Base-by-base conservation (phyloP, 2,888 invertebrate genomes). In the Leucophora obtusa region DNA sequence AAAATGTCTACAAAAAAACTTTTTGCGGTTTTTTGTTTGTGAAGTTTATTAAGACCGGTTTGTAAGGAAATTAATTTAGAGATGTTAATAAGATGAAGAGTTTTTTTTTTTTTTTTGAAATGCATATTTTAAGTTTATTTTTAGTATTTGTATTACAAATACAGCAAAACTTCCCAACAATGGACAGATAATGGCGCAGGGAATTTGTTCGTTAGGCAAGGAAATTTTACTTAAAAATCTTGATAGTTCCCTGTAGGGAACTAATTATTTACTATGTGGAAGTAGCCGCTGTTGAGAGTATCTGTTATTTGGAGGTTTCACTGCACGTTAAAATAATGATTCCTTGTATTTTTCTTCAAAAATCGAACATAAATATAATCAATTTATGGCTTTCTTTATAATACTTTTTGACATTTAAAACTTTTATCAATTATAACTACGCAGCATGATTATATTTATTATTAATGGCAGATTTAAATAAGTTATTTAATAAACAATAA, bases 1-100 rank as follows among this genome's bases (percentile, higher is more conserved):
- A 81, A 74, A 77, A 62, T 77, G 81, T 81, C 81, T 81, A 58
- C 56, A 60, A 58, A 65, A 54, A n/a, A 9, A 65, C 28, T 11
- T 74, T 59, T 65, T 50, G 33, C 35, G 28, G 50, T 60, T 70
- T 53, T 60, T 47, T 59, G 24, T 56, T 65, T 58, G 21, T 53
- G 51, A 6, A 50, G 33, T 79, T 33, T 35, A n/a, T 33, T 65
- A 24, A 35, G 11, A 69, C 28, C 70, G 58, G 58, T 79, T 73
- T 51, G 6, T 35, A 28, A 62, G 58, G 38, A 38, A 11, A 11
- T 38, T 11, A 38, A 38, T 47, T 47, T n/a, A n/a, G 43, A 47
- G 5, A 47, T 47, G 11, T 59, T 53, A 38, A 59, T 17, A n/a
- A 50, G 28, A 54, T 15, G 35, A 50, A 54, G 14, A 21, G 10